Evolutionary conservation across 2,888 invertebrate species (phyloP).

Genomic region (Aphrophora alni): DNA sequence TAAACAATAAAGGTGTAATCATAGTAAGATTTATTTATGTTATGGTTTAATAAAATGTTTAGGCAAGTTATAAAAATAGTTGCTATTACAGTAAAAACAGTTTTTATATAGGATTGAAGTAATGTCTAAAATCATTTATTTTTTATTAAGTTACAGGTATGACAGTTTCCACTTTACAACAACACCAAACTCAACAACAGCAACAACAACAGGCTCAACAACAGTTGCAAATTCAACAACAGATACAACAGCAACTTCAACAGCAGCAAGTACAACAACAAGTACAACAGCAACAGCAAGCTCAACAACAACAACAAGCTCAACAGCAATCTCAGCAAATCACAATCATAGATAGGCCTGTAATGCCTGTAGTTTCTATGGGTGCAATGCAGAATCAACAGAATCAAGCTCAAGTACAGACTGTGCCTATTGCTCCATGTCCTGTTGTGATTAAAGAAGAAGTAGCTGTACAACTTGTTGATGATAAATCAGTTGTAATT

Average conservation of each 20-base stretch:
- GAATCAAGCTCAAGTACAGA: neutral
- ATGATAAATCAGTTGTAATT: neutral
- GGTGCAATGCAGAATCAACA: constrained; percentile 33
- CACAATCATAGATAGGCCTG: constrained; percentile 47
- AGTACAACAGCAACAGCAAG: constrained; percentile 55
- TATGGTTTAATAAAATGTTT: too few relatives aligned
- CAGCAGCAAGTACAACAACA: constrained; percentile 53
- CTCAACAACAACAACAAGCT: constrained; percentile 39
- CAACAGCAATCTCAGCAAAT: constrained; percentile 38
- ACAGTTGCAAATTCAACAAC: constrained; percentile 42
- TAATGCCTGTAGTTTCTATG: constrained; percentile 73
- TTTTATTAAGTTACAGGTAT: constrained; percentile 24
- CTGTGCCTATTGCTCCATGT: neutral
- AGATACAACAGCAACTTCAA: constrained; percentile 53
- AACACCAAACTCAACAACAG: constrained; percentile 32
- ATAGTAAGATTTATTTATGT: too few relatives aligned
- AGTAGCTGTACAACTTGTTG: neutral
- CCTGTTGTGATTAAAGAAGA: neutral
- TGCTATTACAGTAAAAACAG: too few relatives aligned
- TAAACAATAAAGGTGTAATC: too few relatives aligned
- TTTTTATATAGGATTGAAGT: too few relatives aligned
- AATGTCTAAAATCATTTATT: too few relatives aligned
- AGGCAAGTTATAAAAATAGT: too few relatives aligned
- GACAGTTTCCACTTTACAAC: constrained; percentile 27
- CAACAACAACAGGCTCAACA: constrained; percentile 16